These are phyloP conservation scores for Dreissena polymorpha DNA, from an alignment of 1,140 invertebrate species.

Conservation along the genomic window DNA sequence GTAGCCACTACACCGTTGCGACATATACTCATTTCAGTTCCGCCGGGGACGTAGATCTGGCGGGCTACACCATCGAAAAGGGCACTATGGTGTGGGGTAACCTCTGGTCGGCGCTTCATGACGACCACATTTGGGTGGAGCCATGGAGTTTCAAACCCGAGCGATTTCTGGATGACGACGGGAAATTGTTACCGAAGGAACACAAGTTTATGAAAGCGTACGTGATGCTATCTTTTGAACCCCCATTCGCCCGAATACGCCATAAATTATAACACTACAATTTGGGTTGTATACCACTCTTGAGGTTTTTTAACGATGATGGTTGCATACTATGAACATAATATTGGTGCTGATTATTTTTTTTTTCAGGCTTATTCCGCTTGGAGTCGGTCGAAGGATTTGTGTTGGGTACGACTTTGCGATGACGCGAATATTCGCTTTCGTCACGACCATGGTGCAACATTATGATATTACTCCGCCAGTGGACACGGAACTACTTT, in stretches of 20 bases:
- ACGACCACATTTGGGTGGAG: constrained; percentile 85
- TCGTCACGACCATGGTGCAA: constrained; percentile 29
- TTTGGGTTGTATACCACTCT: too few relatives aligned
- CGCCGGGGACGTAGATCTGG: constrained; percentile 18
- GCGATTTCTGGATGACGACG: constrained; percentile 77
- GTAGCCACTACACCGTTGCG: too few relatives aligned
- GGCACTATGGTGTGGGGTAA: constrained; percentile 75
- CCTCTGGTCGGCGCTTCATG: constrained; percentile 90
- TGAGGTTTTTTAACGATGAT: too few relatives aligned
- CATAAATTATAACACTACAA: too few relatives aligned
- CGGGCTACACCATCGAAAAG: constrained; percentile 37
- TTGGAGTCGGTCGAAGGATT: constrained; percentile 33
- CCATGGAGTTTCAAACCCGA: constrained; percentile 87
- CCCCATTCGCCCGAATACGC: too few relatives aligned
- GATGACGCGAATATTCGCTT: constrained; percentile 31
- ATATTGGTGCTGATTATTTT: not conserved
- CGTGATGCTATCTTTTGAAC: not conserved
- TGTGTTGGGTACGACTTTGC: constrained; percentile 43
- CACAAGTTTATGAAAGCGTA: constrained; percentile 42
- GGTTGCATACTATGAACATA: too few relatives aligned
- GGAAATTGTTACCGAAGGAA: constrained; percentile 44
- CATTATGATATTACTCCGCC: constrained; percentile 39
- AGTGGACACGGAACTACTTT: constrained; percentile 27
- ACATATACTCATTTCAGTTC: not conserved
- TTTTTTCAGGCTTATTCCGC: constrained; percentile 36